These are phyloP conservation scores for Psephotus haematonotus DNA, from an alignment of 2,113 vertebrate genomes.

Conservation along the genomic window DNA sequence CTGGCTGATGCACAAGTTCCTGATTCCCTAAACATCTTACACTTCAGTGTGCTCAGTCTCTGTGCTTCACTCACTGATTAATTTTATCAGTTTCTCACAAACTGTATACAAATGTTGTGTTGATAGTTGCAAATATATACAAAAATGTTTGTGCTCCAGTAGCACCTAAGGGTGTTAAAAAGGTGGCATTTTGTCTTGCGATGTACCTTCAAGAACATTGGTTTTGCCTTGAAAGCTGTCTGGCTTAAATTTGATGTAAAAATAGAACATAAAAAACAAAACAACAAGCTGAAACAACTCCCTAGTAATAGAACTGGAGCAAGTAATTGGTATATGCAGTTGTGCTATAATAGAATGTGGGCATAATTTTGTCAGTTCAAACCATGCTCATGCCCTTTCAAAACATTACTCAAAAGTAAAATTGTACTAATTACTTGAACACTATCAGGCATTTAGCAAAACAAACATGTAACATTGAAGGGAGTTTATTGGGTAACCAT, in stretches of 20 bases:
- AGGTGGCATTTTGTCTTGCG: neutral
- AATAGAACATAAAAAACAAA: neutral
- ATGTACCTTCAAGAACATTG: neutral
- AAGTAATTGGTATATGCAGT: neutral
- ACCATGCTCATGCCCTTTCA: neutral
- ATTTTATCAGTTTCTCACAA: neutral
- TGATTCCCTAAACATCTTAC: neutral
- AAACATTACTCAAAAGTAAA: neutral
- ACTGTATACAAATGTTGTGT: neutral
- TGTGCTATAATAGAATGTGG: neutral
- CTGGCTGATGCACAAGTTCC: neutral
- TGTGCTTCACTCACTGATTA: neutral
- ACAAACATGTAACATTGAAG: neutral
- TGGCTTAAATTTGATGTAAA: neutral
- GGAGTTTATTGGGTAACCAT: neutral
- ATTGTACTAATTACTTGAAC: neutral
- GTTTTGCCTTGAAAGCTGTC: neutral
- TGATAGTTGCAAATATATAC: neutral
- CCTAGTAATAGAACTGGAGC: neutral
- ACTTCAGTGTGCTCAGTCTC: neutral
- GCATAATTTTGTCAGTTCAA: neutral
- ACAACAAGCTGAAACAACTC: neutral
- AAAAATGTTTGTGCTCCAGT: neutral
- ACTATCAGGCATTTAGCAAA: neutral
- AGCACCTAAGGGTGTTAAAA: neutral